Evolutionary conservation across 1,140 invertebrate genomes (phyloP), one percentile per base, ranked within the genome.

Genomic region (Epicauta chinensis): DNA sequence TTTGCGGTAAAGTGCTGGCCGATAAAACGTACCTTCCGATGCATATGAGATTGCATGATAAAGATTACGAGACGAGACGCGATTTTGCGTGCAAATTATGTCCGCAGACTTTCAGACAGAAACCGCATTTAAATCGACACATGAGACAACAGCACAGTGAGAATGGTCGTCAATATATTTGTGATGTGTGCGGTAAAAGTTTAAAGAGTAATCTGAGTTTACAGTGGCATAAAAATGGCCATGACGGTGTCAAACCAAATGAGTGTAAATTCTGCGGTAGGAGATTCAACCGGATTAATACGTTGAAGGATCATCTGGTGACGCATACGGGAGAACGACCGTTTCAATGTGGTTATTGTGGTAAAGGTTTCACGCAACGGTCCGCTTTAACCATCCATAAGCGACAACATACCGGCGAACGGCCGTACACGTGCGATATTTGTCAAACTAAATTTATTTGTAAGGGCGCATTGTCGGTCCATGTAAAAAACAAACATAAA

Each of bases 301-400:
- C 61, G 1, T 51, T 65, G 13, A 80, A 85, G 45, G 83, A 86
- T 11, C 87, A 90, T 69, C 82, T 87, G 56, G 73, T 85, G 60
- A 76, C 84, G 58, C 86, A 89, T 71, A 87, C 83, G 16, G 87
- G 87, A 9, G 82, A 87, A 59, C 77, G 83, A 58, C 87, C 86
- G 0, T 88, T 86, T 66, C 75, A 77, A 59, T 89, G 86, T 64
- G 71, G 73, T 35, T 74, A 78, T 37, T 89, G 87, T 66, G 71
- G 75, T 3, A 80, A 86, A 61, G 76, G 76, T 0, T 83, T 81
- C 59, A 61, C 63, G 3, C 63, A 65, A 43, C 55, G 55, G 16
- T 59, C 56, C 32, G 58, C 60, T 3, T 55, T 69, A 34, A 63
- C 54, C 10, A 58, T 63, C 15, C 74, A 75, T 39, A 68, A 71